A percentile compares a stretch with the other conserved stretches of the same genome.
phyloP scores from a whole-genome alignment of 2,113 vertebrate genomes.

The Psittacara wagleri region DNA sequence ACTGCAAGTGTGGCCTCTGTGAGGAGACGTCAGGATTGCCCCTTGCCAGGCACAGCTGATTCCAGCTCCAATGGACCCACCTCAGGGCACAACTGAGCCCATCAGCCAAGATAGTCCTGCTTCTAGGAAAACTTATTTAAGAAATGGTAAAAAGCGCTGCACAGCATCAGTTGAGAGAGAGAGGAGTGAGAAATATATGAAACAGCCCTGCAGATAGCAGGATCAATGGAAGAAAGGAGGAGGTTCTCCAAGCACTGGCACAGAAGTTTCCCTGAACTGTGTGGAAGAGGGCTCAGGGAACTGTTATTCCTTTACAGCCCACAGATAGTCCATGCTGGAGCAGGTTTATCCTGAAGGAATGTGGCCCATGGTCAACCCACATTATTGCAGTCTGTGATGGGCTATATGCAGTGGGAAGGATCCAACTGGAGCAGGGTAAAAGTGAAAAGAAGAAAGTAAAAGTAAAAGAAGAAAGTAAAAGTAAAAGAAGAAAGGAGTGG shows the following conservation, averaged over 20 bases:
- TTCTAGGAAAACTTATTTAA: background rate
- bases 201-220: background rate
- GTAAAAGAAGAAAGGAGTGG: background rate
- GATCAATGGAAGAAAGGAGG: rapidly evolving
- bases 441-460: too few relatives aligned
- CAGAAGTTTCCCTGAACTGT: background rate
- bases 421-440: background rate
- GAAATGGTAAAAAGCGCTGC: background rate
- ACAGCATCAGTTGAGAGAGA: background rate
- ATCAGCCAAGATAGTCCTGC: background rate
- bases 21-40: background rate
- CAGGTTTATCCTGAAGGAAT: background rate
- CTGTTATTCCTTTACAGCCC: background rate
- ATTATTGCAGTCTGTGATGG: background rate
- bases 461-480: too few relatives aligned
- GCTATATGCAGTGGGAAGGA: background rate
- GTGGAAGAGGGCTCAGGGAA: background rate
- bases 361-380: rapidly evolving
- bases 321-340: background rate
- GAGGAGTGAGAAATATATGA: background rate
- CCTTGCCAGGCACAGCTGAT: rapidly evolving
- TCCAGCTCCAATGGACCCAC: background rate
- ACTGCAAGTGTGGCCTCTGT: background rate
- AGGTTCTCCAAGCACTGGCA: background rate
- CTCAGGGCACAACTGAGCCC: background rate